Conservation (phyloP, 2,888 invertebrate genomes). For the Acanthococcus lagerstroemiae region DNA sequence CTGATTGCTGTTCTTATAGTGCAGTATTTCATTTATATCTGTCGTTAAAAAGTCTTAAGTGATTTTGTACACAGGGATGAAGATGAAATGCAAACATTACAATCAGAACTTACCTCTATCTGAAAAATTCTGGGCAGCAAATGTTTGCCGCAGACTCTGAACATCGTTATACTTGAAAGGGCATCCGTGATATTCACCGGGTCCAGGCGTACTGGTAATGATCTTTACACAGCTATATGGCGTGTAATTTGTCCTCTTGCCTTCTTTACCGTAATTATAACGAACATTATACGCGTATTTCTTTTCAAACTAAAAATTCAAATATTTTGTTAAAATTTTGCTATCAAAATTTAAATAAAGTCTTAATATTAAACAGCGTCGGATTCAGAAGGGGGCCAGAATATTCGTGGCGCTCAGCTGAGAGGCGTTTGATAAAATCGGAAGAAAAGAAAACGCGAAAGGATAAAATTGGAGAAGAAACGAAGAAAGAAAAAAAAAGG, state of each 20-base stretch:
- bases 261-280: conserved; percentile 92
- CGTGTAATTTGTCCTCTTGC: conserved; percentile 75
- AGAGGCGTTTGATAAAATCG: too few species aligned
- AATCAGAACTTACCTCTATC: conserved; percentile 3
- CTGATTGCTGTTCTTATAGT: conserved; percentile 63
- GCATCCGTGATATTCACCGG: conserved; percentile 85
- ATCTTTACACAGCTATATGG: conserved; percentile 81
- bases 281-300: conserved; percentile 81
- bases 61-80: conserved; percentile 2
- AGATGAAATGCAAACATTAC: background rate
- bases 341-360: too few species aligned
- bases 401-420: too few species aligned
- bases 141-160: conserved; percentile 57
- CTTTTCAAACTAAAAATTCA: conserved; percentile 66
- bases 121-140: conserved; percentile 42
- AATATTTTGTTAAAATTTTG: background rate
- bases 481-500: too few species aligned
- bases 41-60: conserved; percentile 39
- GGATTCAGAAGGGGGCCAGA: too few species aligned
- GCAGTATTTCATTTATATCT: conserved; percentile 61
- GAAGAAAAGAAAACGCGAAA: too few species aligned
- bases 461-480: too few species aligned
- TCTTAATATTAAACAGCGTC: too few species aligned
- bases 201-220: conserved; percentile 61
- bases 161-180: conserved; percentile 78